A percentile compares a stretch with the other conserved stretches of the same genome.
Conservation (phyloP, 2,888 invertebrate species). For the Diaprepes abbreviatus region DNA sequence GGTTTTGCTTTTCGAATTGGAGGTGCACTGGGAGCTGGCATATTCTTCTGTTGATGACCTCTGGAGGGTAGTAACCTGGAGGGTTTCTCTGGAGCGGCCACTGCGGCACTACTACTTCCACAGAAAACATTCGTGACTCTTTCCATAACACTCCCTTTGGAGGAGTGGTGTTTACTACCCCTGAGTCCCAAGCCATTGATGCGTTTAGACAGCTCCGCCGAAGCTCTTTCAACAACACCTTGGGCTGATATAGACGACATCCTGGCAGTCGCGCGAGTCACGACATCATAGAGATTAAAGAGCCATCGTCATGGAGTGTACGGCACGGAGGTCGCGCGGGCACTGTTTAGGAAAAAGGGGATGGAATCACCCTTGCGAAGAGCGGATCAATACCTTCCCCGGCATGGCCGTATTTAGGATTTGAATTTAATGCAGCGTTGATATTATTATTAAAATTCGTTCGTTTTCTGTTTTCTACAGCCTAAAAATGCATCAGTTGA, state of each 20-base stretch:
- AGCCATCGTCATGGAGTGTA: conserved; percentile 12
- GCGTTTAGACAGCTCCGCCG: conserved; percentile 89
- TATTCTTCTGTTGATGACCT: conserved; percentile 38
- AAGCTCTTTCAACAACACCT: conserved; percentile 92
- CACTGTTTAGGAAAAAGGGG: conserved; percentile 30
- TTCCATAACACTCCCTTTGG: conserved; percentile 82
- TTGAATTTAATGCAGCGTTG: conserved; percentile 6
- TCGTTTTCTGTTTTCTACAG: background rate
- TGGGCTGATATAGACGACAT: conserved; percentile 69
- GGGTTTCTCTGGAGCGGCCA: conserved; percentile 69
- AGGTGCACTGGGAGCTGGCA: conserved; percentile 39
- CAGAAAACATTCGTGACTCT: conserved; percentile 90
- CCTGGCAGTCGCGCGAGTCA: conserved; percentile 29
- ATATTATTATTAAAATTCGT: background rate
- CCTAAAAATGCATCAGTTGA: background rate
- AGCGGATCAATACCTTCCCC: conserved; percentile 19
- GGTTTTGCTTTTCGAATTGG: conserved; percentile 64
- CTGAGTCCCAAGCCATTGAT: conserved; percentile 81
- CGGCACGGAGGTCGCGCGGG: conserved; percentile 15
- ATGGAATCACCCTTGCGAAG: conserved; percentile 24
- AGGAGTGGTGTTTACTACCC: conserved; percentile 65
- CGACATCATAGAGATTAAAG: conserved; percentile 18
- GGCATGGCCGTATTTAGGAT: conserved; percentile 37
- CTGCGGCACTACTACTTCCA: conserved; percentile 71
- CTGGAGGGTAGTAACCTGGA: conserved; percentile 65